Percentiles rank a stretch among this genome's conserved stretches.
phyloP scores from a whole-genome alignment of 2,797 vertebrate species.

The Agapornis canus region DNA sequence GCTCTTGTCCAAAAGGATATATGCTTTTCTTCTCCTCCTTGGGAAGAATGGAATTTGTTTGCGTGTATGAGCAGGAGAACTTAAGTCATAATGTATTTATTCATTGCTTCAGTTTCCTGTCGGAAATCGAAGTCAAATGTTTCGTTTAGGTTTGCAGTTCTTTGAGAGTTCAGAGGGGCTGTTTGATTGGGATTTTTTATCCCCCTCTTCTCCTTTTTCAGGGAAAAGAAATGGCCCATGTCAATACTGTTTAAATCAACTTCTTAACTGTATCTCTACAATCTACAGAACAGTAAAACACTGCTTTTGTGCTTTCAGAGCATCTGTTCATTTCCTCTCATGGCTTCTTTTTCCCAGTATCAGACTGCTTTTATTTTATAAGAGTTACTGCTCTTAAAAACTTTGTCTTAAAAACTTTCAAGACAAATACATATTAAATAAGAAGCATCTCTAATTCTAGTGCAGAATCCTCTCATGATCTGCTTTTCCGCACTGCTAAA shows the following conservation, averaged over 20 bases:
- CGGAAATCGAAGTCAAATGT: slow-evolving; percentile 47
- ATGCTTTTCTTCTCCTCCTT: slow-evolving; percentile 41
- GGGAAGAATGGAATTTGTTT: slow-evolving; percentile 46
- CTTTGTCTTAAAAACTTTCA: neutral
- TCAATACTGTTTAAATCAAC: neutral
- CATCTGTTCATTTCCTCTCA: neutral
- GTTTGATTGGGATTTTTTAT: neutral
- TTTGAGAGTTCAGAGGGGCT: neutral
- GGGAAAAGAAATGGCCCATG: neutral
- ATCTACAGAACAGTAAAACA: neutral
- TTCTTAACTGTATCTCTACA: neutral
- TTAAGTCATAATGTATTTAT: slow-evolving; percentile 30
- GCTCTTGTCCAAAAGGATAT: slow-evolving; percentile 36
- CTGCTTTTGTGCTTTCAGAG: neutral
- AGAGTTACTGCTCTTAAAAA: neutral
- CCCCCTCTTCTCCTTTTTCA: neutral
- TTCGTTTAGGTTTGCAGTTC: slow-evolving; percentile 16
- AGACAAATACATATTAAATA: neutral
- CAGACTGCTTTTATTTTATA: neutral
- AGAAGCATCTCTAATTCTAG: neutral
- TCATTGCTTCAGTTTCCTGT: slow-evolving; percentile 34
- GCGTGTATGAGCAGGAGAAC: neutral
- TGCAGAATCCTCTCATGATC: neutral
- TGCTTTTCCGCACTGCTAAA: neutral
- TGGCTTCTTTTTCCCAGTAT: neutral